These are phyloP conservation scores for Drosophila lacicola DNA, from an alignment of 2,888 invertebrate species.

Conservation along the genomic window DNA sequence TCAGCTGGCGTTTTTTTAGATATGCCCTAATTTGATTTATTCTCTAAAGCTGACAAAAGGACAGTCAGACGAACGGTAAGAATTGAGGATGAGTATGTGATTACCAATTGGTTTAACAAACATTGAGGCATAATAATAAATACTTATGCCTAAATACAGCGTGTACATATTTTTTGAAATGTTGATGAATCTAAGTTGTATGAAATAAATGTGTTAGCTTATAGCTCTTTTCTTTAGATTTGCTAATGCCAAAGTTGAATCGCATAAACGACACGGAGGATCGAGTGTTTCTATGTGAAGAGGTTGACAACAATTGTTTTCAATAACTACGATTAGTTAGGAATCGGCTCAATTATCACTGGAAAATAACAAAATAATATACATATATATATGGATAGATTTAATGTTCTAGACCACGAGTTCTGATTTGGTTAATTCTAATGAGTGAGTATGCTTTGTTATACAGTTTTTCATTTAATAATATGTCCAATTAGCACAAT, in stretches of 20 bases:
- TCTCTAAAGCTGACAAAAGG: constrained; percentile 11
- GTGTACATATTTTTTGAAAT: not conserved
- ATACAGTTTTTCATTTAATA: constrained; percentile 35
- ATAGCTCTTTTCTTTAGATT: no score
- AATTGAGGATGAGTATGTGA: not conserved
- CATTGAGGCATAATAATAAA: constrained; percentile 3
- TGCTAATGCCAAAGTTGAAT: not conserved
- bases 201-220: no score
- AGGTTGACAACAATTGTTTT: constrained; percentile 18
- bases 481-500: constrained; percentile 53
- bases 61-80: constrained; percentile 15
- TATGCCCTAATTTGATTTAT: constrained; percentile 42
- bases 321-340: constrained; percentile 18
- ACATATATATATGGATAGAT: constrained; percentile 24
- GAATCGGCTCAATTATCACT: constrained; percentile 22
- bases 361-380: constrained; percentile 44
- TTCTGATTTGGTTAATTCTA: constrained; percentile 78
- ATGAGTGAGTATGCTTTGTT: constrained; percentile 53
- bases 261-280: not conserved
- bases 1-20: constrained; percentile 9
- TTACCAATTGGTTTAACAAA: not conserved
- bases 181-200: not conserved
- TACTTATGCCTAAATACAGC: not conserved
- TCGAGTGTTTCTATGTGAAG: constrained; percentile 12
- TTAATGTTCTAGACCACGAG: constrained; percentile 71